A percentile compares a stretch with the other conserved stretches of the same genome.
phyloP scores from a whole-genome alignment of 2,888 invertebrate species.

The Dasypogon diadema region DNA sequence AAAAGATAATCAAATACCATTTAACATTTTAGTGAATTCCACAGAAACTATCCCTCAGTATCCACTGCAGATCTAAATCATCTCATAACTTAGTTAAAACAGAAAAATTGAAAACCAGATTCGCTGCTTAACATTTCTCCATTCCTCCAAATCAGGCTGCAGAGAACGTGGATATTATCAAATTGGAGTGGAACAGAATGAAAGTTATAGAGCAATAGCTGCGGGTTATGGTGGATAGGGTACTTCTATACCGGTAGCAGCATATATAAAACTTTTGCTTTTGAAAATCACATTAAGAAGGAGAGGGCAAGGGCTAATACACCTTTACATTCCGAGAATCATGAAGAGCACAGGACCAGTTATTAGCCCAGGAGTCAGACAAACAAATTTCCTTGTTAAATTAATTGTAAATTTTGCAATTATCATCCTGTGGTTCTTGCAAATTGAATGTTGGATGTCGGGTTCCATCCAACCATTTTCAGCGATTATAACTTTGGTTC shows the following conservation, averaged over 20 bases:
- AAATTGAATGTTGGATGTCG: slow-evolving; percentile 56
- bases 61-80: slow-evolving; percentile 21
- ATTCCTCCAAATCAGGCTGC: slow-evolving; percentile 15
- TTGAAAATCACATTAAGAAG: slow-evolving; percentile 47
- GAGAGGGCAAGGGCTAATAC: slow-evolving; percentile 2
- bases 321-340: slow-evolving; percentile 4
- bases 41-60: background rate
- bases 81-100: slow-evolving; percentile 11
- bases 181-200: slow-evolving; percentile 1
- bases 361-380: slow-evolving; percentile 57
- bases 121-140: slow-evolving; percentile 32
- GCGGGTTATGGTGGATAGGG: background rate
- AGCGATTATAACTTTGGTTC: slow-evolving; percentile 32
- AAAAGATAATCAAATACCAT: background rate
- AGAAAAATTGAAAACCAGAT: slow-evolving; percentile 28
- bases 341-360: background rate
- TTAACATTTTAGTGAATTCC: background rate
- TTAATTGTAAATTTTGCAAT: slow-evolving; percentile 60
- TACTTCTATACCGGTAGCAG: slow-evolving; percentile 6
- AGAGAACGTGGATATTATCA: slow-evolving; percentile 6
- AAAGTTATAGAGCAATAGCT: slow-evolving; percentile 37
- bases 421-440: slow-evolving; percentile 57
- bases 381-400: slow-evolving; percentile 59
- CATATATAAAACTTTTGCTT: slow-evolving; percentile 47
- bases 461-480: slow-evolving; percentile 48